Conservation (phyloP, 2,888 invertebrate genomes). For the Amphipyra tragopoginis region DNA sequence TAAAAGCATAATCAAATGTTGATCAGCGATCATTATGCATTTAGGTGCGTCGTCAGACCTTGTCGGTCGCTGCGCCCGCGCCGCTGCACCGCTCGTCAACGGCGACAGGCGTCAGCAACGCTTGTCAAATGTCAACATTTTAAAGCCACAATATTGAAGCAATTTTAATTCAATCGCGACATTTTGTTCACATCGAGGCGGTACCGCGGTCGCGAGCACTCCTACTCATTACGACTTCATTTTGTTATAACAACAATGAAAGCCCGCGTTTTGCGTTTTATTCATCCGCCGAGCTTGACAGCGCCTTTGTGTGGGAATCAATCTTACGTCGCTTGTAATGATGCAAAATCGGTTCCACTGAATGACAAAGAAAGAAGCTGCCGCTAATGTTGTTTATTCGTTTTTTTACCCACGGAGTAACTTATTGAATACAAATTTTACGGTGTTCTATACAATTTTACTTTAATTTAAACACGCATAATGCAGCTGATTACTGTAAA, state of each 20-base stretch:
- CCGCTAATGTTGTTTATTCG: slow-evolving; percentile 80
- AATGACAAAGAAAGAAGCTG: slow-evolving; percentile 82
- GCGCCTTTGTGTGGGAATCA: slow-evolving; percentile 84
- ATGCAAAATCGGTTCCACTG: slow-evolving; percentile 85
- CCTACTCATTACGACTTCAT: slow-evolving; percentile 88
- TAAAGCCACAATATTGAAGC: slow-evolving; percentile 82
- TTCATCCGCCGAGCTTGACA: slow-evolving; percentile 81
- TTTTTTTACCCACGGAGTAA: slow-evolving; percentile 67
- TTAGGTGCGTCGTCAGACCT: slow-evolving; percentile 39
- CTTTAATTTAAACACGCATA: slow-evolving; percentile 30
- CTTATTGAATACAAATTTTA: slow-evolving; percentile 62
- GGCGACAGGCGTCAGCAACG: slow-evolving; percentile 83
- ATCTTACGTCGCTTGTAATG: slow-evolving; percentile 84
- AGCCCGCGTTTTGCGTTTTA: slow-evolving; percentile 72
- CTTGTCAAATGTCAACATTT: slow-evolving; percentile 85
- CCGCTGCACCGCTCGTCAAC: slow-evolving; percentile 53
- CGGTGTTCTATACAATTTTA: slow-evolving; percentile 47
- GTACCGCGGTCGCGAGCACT: slow-evolving; percentile 61
- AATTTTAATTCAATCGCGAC: slow-evolving; percentile 87
- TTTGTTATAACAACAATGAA: slow-evolving; percentile 87
- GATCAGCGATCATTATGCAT: slow-evolving; percentile 50
- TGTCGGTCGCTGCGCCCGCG: slow-evolving; percentile 50
- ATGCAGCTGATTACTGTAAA: slow-evolving; percentile 36
- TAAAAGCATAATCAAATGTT: slow-evolving; percentile 50
- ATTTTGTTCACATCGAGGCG: slow-evolving; percentile 74